Percentiles rank a stretch among this genome's conserved stretches.
These are phyloP conservation scores for Tiaroga cobitis DNA, from an alignment of 2,797 vertebrate genomes.

Conservation along the genomic window DNA sequence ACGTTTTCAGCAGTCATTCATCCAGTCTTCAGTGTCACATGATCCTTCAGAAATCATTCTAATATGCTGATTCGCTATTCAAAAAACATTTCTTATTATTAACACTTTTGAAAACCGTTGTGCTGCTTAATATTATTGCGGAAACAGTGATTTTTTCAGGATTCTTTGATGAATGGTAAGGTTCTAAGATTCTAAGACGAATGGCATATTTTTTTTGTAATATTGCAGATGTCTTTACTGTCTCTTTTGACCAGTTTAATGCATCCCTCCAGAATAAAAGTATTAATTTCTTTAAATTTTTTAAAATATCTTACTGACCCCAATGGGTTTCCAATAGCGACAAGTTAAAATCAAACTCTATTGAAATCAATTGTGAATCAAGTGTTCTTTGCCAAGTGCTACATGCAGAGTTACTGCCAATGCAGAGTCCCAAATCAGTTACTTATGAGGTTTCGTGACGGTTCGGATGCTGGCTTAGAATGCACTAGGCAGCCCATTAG, in stretches of 20 bases:
- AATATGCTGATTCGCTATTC: neutral
- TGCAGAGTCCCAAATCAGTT: neutral
- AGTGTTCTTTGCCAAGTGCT: neutral
- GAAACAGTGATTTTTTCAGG: neutral
- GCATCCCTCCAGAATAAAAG: neutral
- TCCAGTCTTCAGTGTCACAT: neutral
- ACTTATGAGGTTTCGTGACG: neutral
- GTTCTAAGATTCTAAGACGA: neutral
- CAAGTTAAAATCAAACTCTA: neutral
- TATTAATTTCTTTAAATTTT: neutral
- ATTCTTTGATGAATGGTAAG: neutral
- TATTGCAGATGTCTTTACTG: neutral
- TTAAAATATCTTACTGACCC: neutral
- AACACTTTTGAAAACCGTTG: neutral
- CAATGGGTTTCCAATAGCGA: neutral
- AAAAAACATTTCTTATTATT: neutral
- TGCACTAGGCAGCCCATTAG: neutral
- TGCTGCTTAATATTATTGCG: neutral
- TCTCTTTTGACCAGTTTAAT: neutral
- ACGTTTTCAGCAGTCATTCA: neutral
- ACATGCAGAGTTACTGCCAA: neutral
- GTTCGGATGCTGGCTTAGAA: constrained; percentile 19
- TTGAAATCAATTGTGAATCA: neutral
- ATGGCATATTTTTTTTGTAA: neutral
- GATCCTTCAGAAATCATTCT: neutral